A percentile compares a stretch with the other conserved stretches of the same genome.
phyloP scores from a whole-genome alignment of 2,113 vertebrate species.

The Cyphomyrus discorhynchus region DNA sequence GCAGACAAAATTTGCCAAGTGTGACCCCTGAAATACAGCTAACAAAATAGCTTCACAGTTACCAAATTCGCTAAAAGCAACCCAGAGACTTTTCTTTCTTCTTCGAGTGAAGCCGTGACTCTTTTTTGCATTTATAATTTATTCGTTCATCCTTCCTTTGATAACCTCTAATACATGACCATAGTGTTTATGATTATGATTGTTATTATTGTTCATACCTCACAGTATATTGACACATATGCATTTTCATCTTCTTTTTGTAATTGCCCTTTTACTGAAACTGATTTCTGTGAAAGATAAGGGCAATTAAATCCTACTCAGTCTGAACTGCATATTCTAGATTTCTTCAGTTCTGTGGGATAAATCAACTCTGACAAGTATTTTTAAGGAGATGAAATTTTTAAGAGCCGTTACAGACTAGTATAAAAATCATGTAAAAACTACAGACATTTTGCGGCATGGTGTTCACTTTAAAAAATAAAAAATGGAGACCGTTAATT shows the following conservation, averaged over 20 bases:
- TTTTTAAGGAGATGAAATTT: neutral
- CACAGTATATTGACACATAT: neutral
- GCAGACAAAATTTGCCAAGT: neutral
- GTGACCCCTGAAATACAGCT: neutral
- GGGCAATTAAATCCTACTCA: neutral
- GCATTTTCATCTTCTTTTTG: neutral
- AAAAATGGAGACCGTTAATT: neutral
- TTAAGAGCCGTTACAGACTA: neutral
- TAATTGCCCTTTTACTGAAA: neutral
- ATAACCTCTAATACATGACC: neutral
- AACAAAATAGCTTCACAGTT: slow-evolving; percentile 1
- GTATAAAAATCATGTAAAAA: neutral
- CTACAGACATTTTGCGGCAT: neutral
- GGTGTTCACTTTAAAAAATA: neutral
- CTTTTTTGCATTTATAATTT: neutral
- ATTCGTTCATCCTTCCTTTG: neutral
- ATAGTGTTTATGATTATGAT: neutral
- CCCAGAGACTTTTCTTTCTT: neutral
- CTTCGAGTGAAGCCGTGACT: neutral
- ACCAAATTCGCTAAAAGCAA: neutral
- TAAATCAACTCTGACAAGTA: neutral
- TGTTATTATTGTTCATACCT: neutral
- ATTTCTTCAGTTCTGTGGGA: neutral
- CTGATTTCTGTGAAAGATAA: neutral
- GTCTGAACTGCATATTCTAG: neutral